Conservation (phyloP, 2,888 invertebrate genomes). For the Trissoscelio sp. region DNA sequence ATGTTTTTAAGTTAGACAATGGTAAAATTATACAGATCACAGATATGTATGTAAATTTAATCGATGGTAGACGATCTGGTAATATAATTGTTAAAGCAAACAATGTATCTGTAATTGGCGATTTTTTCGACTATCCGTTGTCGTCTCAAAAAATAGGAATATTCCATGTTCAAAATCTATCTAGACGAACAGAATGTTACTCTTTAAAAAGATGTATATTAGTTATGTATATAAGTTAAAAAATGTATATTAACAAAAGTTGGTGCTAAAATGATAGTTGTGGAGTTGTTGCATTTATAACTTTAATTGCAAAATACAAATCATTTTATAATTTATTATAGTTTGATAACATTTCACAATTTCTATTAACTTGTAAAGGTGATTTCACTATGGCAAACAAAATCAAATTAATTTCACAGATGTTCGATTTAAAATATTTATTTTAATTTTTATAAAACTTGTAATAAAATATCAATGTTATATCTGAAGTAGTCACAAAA, state of each 20-base stretch:
- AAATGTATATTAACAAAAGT: slow-evolving; percentile 7
- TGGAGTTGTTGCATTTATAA: slow-evolving; percentile 1
- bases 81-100: slow-evolving; percentile 25
- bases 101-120: background rate
- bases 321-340: no score
- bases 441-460: no score
- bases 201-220: background rate
- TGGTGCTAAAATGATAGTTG: background rate
- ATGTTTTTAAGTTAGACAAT: slow-evolving; percentile 10
- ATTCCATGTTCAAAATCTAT: slow-evolving; percentile 11
- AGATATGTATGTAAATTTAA: slow-evolving; percentile 14
- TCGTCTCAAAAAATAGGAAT: slow-evolving; percentile 10
- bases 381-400: no score
- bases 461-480: no score
- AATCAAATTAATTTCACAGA: no score
- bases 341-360: no score
- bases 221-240: no score
- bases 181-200: slow-evolving; percentile 7
- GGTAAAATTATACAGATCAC: slow-evolving; percentile 5
- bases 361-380: no score
- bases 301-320: no score
- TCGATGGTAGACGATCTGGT: background rate
- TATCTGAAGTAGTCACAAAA: no score
- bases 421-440: no score
- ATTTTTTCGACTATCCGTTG: slow-evolving; percentile 13